A percentile compares a stretch with the other conserved stretches of the same genome.
phyloP scores from a whole-genome alignment of 2,797 vertebrate genomes.

The Catamblyrhynchus diadema region DNA sequence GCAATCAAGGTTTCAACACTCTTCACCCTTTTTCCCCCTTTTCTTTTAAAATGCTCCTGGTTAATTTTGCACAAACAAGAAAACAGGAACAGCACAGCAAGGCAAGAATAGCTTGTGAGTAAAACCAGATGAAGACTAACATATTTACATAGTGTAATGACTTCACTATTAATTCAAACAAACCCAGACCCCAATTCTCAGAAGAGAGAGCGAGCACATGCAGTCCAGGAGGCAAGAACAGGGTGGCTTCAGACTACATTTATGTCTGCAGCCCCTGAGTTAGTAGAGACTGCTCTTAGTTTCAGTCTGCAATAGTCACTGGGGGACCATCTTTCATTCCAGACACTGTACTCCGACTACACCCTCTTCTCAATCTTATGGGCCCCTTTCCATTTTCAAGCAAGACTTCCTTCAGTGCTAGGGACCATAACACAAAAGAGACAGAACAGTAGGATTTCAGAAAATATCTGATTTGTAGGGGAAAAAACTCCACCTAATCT shows the following conservation, averaged over 20 bases:
- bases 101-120: slow-evolving; percentile 59
- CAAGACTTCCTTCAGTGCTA: neutral
- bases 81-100: slow-evolving; percentile 35
- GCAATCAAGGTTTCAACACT: slow-evolving; percentile 53
- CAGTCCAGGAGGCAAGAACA: slow-evolving; percentile 38
- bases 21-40: neutral
- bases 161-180: slow-evolving; percentile 60
- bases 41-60: slow-evolving; percentile 1
- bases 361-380: neutral
- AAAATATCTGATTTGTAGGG: neutral
- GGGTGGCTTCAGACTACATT: slow-evolving; percentile 40
- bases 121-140: slow-evolving; percentile 58
- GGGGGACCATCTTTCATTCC: slow-evolving; percentile 24
- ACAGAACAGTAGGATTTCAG: neutral
- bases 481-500: neutral
- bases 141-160: slow-evolving; percentile 58
- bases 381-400: neutral
- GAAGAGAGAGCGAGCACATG: slow-evolving; percentile 15
- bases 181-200: slow-evolving; percentile 45
- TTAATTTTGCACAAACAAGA: slow-evolving; percentile 59
- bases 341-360: neutral
- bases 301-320: neutral
- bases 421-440: neutral
- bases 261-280: neutral
- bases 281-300: neutral